These are phyloP conservation scores for Colius striatus DNA, from an alignment of 2,113 vertebrate species.

Conservation along the genomic window DNA sequence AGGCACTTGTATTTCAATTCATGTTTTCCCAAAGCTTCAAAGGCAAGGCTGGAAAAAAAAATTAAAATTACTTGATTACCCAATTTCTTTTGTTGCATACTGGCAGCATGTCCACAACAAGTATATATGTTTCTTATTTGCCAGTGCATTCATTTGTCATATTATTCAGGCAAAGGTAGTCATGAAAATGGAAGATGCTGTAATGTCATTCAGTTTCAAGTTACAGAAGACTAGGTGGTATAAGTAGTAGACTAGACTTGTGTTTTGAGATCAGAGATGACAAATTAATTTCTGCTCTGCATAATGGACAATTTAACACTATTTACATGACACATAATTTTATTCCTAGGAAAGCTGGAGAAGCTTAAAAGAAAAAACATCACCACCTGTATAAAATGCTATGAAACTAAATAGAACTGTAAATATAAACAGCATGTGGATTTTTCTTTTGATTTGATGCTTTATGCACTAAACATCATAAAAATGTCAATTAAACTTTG, in stretches of 20 bases:
- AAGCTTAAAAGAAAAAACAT: neutral
- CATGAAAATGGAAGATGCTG: neutral
- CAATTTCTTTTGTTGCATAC: neutral
- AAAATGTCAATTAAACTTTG: neutral
- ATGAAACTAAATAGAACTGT: neutral
- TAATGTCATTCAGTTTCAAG: neutral
- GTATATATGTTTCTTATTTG: neutral
- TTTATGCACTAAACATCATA: neutral
- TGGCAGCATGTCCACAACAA: neutral
- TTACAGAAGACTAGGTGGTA: neutral
- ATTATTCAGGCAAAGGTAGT: neutral
- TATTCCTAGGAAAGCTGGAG: neutral
- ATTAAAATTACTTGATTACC: neutral
- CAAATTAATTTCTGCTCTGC: neutral
- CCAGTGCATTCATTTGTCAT: neutral
- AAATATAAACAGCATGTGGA: neutral
- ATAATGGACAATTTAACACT: neutral
- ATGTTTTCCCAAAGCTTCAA: neutral
- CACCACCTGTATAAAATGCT: neutral
- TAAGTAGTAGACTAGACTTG: neutral
- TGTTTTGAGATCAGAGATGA: neutral
- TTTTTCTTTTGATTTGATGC: slow-evolving; percentile 33
- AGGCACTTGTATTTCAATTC: neutral
- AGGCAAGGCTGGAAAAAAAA: neutral
- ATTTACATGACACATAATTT: neutral